phyloP scores from a whole-genome alignment of 2,888 invertebrate genomes.

The Stenodema calcarata region DNA sequence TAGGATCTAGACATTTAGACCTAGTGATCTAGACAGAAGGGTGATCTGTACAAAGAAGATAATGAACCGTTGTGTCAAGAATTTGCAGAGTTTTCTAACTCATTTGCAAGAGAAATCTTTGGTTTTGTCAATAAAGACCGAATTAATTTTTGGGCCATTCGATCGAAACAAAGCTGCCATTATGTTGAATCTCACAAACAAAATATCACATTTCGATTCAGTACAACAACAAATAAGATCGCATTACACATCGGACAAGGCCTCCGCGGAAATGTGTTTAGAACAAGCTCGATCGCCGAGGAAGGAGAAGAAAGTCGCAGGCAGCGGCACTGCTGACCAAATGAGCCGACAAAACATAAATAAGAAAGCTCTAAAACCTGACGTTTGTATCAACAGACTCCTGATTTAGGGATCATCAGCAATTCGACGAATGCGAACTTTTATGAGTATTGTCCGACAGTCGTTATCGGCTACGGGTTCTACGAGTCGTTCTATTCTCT shows the following conservation, averaged over 20 bases:
- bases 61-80: too few species aligned
- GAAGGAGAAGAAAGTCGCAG: background rate
- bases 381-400: background rate
- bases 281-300: background rate
- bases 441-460: background rate
- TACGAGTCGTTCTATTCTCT: background rate
- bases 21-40: too few species aligned
- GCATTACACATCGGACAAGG: background rate
- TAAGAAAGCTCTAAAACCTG: background rate
- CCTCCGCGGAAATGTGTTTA: background rate
- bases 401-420: background rate
- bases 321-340: background rate
- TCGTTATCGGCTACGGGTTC: background rate
- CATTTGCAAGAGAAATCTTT: too few species aligned
- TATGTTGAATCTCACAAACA: too few species aligned
- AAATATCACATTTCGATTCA: too few species aligned
- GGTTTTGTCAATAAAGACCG: too few species aligned
- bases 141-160: too few species aligned
- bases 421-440: background rate
- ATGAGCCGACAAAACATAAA: background rate
- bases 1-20: too few species aligned
- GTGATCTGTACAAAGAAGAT: too few species aligned
- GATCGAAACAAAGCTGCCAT: too few species aligned
- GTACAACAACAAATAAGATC: too few species aligned
- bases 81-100: too few species aligned